Conservation (phyloP, 2,888 invertebrate species). For the Oxytorus armatus region DNA sequence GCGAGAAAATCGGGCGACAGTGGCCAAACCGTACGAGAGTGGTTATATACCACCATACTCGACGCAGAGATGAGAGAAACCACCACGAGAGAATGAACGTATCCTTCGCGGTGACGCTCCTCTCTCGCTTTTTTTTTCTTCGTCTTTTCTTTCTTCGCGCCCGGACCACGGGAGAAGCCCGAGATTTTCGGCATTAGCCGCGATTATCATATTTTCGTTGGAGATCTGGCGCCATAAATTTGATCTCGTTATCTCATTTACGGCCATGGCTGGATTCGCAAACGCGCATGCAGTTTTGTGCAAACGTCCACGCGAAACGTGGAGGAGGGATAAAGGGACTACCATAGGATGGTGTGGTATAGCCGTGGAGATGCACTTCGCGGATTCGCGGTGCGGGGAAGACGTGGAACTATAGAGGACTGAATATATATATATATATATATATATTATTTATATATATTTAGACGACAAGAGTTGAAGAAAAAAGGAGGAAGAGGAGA, state of each 20-base stretch:
- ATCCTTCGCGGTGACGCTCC: constrained; percentile 47
- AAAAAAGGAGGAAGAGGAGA: constrained; percentile 53
- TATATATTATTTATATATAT: not conserved
- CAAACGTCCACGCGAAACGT: constrained; percentile 70
- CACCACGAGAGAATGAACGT: constrained; percentile 42
- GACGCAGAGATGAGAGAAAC: no score
- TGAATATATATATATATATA: constrained; percentile 2
- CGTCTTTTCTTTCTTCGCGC: constrained; percentile 55
- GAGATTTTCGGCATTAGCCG: constrained; percentile 81
- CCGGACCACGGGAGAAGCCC: constrained; percentile 56
- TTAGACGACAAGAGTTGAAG: constrained; percentile 37
- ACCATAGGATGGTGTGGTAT: constrained; percentile 28
- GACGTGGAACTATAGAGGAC: constrained; percentile 47
- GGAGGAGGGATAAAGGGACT: constrained; percentile 27
- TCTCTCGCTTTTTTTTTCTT: constrained; percentile 54
- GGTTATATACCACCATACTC: constrained; percentile 15
- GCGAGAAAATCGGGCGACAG: constrained; percentile 49
- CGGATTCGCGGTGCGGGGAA: constrained; percentile 35
- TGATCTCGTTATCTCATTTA: constrained; percentile 85
- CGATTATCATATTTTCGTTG: constrained; percentile 83
- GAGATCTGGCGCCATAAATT: constrained; percentile 83
- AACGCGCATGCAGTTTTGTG: constrained; percentile 60
- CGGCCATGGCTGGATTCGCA: constrained; percentile 70
- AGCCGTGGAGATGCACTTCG: constrained; percentile 44
- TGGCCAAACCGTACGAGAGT: constrained; percentile 13